A percentile compares a stretch with the other conserved stretches of the same genome.
Evolutionary conservation across 2,888 invertebrate species (phyloP).

Genomic region (Tenthredo scrophulariae): DNA sequence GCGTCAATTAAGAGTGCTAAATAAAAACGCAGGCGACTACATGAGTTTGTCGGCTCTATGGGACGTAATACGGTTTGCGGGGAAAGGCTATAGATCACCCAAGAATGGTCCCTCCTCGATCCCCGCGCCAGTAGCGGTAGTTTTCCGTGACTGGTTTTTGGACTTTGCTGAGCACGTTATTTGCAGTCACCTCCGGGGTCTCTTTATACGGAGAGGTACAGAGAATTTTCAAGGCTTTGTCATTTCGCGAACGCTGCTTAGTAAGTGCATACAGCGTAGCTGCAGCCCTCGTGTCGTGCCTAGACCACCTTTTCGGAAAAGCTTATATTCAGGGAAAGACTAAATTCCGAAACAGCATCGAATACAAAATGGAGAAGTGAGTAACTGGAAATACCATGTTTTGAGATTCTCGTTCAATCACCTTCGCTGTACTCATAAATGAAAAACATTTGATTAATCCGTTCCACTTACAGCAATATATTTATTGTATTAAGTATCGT

Average conservation of each 20-base stretch:
- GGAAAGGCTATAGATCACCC: neutral
- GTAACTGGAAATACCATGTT: neutral
- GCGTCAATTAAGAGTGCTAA: neutral
- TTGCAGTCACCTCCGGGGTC: neutral
- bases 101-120: constrained; percentile 5
- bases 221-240: neutral
- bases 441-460: neutral
- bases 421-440: neutral
- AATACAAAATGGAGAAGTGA: neutral
- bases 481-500: neutral
- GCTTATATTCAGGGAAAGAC: neutral
- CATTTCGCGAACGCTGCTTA: neutral
- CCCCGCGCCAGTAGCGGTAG: neutral
- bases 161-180: neutral
- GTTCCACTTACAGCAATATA: neutral
- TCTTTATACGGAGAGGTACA: neutral
- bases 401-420: neutral
- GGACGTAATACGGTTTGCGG: neutral
- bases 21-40: neutral
- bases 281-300: neutral
- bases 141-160: neutral
- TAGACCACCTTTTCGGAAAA: neutral
- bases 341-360: neutral
- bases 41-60: neutral
- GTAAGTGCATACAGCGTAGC: neutral